Evolutionary conservation across 2,888 invertebrate species (phyloP), one percentile per base, ranked within the genome.

Genomic region (Eulithis testata): DNA sequence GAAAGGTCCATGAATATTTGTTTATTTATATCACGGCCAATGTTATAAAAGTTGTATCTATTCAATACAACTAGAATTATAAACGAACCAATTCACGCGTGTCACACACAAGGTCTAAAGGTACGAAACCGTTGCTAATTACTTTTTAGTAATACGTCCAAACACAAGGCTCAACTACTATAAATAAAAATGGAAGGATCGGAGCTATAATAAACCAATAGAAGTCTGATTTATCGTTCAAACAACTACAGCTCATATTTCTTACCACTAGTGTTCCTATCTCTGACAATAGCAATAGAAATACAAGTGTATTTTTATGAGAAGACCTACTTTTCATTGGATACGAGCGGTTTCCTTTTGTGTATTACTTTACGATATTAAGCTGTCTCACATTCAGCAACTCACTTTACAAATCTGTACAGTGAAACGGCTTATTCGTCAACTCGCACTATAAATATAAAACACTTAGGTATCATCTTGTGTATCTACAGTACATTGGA

Each of bases 231-330:
- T 88, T 88, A 89, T 90, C 81, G 85, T 77, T 70, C 75, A 88
- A 89, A 89, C 83, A 87, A 78, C 80, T 77, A 90, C 90, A 89
- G 89, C 89, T 91, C 89, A 91, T 76, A 53, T 49, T 68, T 49
- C 49, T 1, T 21, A 60, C 54, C 64, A 59, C 66, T 65, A 62
- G 8, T 5, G 44, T 49, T 47, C 45, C 49, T 53, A 53, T 27
- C 54, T n/a, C 31, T 27, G 8, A 27, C 9, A 50, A 27, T 27
- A 7, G 58, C n/a, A 43, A 27, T 27, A 4, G 58, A 9, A 43
- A 27, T 43, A 36, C 52, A 45, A 45, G 31, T 43, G 43, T 50
- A n/a, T 40, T 58, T 50, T 11, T 49, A 37, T 14, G 11, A 40
- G 14, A 21, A 27, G 4, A 54, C 11, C 12, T 31, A n/a, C 36